These are phyloP conservation scores for Sebastes trivittatus DNA, from an alignment of 2,797 vertebrate species.

Conservation along the genomic window DNA sequence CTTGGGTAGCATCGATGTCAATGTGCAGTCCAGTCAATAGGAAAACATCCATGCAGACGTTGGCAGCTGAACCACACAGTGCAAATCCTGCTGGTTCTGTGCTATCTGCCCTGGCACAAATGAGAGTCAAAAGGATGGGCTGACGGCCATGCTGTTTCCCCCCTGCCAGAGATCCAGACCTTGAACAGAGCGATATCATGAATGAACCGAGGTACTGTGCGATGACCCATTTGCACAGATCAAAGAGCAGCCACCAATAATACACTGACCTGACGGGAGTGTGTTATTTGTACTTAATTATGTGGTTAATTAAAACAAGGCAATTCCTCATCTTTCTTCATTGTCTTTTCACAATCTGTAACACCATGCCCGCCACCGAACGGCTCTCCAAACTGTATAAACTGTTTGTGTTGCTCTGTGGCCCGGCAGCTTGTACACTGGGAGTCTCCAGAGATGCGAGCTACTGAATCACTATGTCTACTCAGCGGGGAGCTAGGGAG, in stretches of 20 bases:
- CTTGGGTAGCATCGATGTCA: slow-evolving; percentile 5
- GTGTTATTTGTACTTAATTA: neutral
- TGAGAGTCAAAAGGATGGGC: slow-evolving; percentile 52
- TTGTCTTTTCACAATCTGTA: slow-evolving; percentile 11
- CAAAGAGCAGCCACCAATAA: neutral
- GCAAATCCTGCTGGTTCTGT: slow-evolving; percentile 51
- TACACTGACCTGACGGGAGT: slow-evolving; percentile 13
- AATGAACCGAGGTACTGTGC: slow-evolving; percentile 16
- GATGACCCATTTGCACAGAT: slow-evolving; percentile 38
- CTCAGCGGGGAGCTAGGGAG: slow-evolving; percentile 39
- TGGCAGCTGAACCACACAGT: slow-evolving; percentile 30
- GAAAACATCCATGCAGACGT: slow-evolving; percentile 36
- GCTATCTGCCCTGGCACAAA: slow-evolving; percentile 54
- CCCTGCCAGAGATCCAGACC: slow-evolving; percentile 46
- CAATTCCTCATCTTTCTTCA: neutral
- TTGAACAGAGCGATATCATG: slow-evolving; percentile 39
- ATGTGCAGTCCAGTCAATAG: slow-evolving; percentile 10
- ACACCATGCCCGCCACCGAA: neutral
- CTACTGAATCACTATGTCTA: slow-evolving; percentile 38
- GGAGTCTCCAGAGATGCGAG: slow-evolving; percentile 44
- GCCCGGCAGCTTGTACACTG: slow-evolving; percentile 16
- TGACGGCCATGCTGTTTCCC: slow-evolving; percentile 24
- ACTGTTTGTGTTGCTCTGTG: slow-evolving; percentile 32
- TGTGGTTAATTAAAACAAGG: slow-evolving; percentile 11
- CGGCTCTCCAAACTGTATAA: neutral